phyloP scores from a whole-genome alignment of 2,113 vertebrate species.

The Amphiprion percula region DNA sequence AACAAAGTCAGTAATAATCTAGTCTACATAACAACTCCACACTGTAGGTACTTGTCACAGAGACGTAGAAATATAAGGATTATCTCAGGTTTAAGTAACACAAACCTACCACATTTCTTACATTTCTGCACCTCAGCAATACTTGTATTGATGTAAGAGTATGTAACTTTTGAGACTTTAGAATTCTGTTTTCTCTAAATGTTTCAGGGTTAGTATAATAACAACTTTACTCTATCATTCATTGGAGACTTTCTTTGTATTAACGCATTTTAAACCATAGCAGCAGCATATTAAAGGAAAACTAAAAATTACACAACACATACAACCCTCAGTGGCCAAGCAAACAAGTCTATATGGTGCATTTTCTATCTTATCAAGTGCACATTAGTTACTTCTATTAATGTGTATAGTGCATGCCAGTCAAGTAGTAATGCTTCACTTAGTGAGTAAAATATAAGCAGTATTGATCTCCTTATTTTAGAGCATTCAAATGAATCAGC shows the following conservation, averaged over 20 bases:
- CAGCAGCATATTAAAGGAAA: no score
- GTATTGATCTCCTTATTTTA: conserved; percentile 15
- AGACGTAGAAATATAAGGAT: background rate
- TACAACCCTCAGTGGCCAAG: background rate
- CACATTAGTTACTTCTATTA: conserved; percentile 13
- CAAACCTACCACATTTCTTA: background rate
- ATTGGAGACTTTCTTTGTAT: conserved; percentile 1
- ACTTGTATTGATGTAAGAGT: conserved; percentile 38
- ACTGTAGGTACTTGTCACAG: background rate
- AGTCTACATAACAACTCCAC: conserved; percentile 3
- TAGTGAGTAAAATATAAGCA: conserved; percentile 8
- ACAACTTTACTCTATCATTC: background rate
- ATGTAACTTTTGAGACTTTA: background rate
- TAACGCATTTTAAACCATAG: background rate
- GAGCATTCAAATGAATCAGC: background rate
- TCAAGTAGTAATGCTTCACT: conserved; percentile 21
- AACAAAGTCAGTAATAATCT: background rate
- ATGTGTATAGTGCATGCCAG: conserved; percentile 20
- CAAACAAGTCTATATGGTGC: background rate
- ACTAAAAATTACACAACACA: conserved; percentile 1
- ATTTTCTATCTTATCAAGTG: conserved; percentile 11
- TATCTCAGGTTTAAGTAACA: conserved; percentile 10
- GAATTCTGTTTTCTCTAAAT: background rate
- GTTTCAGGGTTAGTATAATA: background rate
- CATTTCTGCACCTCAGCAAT: no score